Percentiles rank a stretch among this genome's conserved stretches.
These are phyloP conservation scores for Trimorus sp. DNA, from an alignment of 2,888 invertebrate species.

Conservation along the genomic window DNA sequence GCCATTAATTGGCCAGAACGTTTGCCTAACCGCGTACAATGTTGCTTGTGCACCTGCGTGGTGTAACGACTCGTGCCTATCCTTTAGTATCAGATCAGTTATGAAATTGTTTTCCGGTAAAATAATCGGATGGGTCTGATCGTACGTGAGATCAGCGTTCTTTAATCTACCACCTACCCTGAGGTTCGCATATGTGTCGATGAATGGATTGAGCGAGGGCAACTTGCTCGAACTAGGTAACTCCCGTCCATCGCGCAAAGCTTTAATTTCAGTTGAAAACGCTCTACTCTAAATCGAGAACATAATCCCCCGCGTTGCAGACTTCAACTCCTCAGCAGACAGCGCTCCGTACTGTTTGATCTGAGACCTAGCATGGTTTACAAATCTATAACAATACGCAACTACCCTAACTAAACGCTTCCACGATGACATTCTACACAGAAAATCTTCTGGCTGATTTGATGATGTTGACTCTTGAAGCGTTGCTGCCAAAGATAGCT, in stretches of 20 bases:
- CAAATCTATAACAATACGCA: constrained; percentile 22
- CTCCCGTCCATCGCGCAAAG: neutral
- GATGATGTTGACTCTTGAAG: neutral
- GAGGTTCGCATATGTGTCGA: constrained; percentile 6
- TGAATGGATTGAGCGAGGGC: constrained; percentile 36
- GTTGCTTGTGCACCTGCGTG: constrained; percentile 42
- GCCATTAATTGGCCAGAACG: constrained; percentile 63
- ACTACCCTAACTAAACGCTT: neutral
- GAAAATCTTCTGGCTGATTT: neutral
- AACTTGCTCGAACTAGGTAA: constrained; percentile 24
- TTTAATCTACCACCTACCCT: constrained; percentile 44
- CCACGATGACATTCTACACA: constrained; percentile 12
- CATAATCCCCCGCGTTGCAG: neutral
- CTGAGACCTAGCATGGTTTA: neutral
- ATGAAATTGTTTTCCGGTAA: constrained; percentile 23
- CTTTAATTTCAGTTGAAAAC: constrained; percentile 30
- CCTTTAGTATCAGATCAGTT: constrained; percentile 19
- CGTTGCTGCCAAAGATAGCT: neutral
- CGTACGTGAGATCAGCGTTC: constrained; percentile 8
- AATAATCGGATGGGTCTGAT: constrained; percentile 24
- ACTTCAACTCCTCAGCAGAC: neutral
- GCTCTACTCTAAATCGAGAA: neutral
- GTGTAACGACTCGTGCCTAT: constrained; percentile 11
- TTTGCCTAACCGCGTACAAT: constrained; percentile 21
- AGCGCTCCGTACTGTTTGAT: neutral